Percentiles rank a stretch among this genome's conserved stretches.
Evolutionary conservation across 2,888 invertebrate genomes (phyloP).

Genomic region (Xanthostigma xanthostigma): DNA sequence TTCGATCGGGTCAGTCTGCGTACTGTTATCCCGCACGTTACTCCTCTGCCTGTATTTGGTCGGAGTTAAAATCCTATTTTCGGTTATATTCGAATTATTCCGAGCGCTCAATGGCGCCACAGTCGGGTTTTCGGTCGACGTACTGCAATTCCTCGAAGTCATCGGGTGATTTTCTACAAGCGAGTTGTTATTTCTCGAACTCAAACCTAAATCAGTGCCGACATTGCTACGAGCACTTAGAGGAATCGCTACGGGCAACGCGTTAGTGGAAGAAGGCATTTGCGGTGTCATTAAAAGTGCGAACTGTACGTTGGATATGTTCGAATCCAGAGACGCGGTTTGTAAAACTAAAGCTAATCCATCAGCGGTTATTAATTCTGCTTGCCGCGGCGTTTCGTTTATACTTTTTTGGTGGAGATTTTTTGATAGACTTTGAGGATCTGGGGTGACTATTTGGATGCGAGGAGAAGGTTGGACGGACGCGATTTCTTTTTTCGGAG

Average conservation of each 20-base stretch:
- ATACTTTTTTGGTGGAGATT: no score
- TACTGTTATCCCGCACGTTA: conserved; percentile 43
- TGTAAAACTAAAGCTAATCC: conserved; percentile 28
- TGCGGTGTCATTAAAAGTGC: conserved; percentile 41
- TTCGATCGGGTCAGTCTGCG: conserved; percentile 44
- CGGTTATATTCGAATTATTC: conserved; percentile 20
- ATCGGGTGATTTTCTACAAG: no score
- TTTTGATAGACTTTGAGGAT: no score
- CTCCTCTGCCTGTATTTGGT: conserved; percentile 34
- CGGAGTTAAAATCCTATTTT: conserved; percentile 40
- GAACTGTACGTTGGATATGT: conserved; percentile 36
- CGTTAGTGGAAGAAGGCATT: conserved; percentile 15
- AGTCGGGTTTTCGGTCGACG: conserved; percentile 12
- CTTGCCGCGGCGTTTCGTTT: conserved; percentile 8
- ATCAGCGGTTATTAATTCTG: conserved; percentile 14
- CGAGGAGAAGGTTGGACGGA: no score
- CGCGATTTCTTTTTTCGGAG: no score
- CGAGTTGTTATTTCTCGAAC: no score
- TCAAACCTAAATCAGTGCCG: no score
- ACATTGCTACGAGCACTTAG: conserved; percentile 10
- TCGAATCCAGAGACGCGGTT: conserved; percentile 27
- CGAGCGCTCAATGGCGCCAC: conserved; percentile 12
- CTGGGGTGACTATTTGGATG: no score
- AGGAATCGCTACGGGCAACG: conserved; percentile 17
- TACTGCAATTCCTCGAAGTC: no score